Evolutionary conservation across 2,888 invertebrate species (phyloP), one percentile per base, ranked within the genome.

Genomic region (Watsonalla binaria): DNA sequence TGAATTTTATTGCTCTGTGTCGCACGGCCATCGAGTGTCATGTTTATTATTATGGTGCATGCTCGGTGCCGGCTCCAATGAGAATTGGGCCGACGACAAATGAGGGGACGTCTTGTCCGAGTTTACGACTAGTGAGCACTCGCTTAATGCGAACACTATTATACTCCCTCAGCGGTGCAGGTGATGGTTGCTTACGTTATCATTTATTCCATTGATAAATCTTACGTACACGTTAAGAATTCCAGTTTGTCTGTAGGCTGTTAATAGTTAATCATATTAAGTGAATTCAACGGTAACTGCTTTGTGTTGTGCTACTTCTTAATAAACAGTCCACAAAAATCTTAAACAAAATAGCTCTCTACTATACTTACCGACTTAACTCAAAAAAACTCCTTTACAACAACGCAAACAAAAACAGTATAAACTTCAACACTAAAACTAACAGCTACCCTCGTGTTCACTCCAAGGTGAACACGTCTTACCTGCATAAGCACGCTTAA

Each of bases 391-490:
- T 2, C 11, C 42, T 42, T 11, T 5, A 11, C 11, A 42, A 11
- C 42, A 42, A 4, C 37, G 11, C 5, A 2, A 11, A 11, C 42
- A 42, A 7, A 42, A 11, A 42, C 5, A 42, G 9, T 11, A 42
- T 42, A 11, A 42, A 55, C 55, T 59, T 55, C 54, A 58, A 35
- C 33, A 52, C 50, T 58, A 56, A 58, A 49, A 49, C 37, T 58
- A 52, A 60, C 60, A 57, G 59, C 59, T 61, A 63, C 54, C 57
- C 56, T 59, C 56, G 59, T 65, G 60, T 61, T 60, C 65, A 60
- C 63, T 62, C 57, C 53, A 58, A 65, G 61, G 63, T 61, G 57
- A 55, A 58, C 58, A 47, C 13, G 48, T 49, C 47, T 47, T 57
- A 59, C 59, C 63, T 57, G 56, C 58, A 58, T 57, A 54, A 52